Percentiles rank a stretch among this genome's conserved stretches.
phyloP scores from a whole-genome alignment of 2,113 vertebrate genomes.

The Rattus rattus region DNA sequence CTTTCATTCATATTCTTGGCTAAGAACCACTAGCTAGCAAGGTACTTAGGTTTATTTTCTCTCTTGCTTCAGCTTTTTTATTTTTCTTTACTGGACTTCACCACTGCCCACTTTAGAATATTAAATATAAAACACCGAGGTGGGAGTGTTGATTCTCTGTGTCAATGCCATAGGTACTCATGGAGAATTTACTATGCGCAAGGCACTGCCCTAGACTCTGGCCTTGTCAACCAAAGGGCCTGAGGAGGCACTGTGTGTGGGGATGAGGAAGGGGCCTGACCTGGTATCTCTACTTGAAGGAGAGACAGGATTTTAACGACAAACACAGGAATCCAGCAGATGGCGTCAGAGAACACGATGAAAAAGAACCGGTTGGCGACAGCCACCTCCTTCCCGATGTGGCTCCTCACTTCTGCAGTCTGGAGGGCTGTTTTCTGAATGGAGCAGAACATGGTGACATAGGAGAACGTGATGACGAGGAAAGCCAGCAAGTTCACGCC shows the following conservation, averaged over 20 bases:
- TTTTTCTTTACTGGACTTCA: not conserved
- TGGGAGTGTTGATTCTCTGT: not conserved
- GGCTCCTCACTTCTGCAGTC: constrained; percentile 85
- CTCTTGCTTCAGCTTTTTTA: not conserved
- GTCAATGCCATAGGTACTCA: not conserved
- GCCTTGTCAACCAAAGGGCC: not conserved
- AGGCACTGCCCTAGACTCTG: not conserved
- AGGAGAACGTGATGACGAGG: constrained; percentile 86
- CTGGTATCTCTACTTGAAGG: constrained; percentile 88
- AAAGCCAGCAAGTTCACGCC: constrained; percentile 90
- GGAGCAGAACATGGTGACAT: constrained; percentile 89
- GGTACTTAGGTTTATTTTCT: not conserved
- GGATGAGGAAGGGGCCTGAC: constrained; percentile 66
- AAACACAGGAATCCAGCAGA: constrained; percentile 94
- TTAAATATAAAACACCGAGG: not conserved
- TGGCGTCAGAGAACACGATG: constrained; percentile 93
- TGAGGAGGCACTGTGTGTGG: not conserved
- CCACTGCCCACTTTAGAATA: not conserved
- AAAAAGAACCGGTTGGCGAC: constrained; percentile 88
- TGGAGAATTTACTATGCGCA: not conserved
- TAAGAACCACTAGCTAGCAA: not conserved
- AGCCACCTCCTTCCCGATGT: constrained; percentile 85
- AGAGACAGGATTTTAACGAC: constrained; percentile 88
- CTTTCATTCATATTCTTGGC: not conserved
- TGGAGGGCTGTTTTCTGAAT: constrained; percentile 88